Evolutionary conservation across 1,140 invertebrate species (phyloP).

Genomic region (Philotrypesis tridentata): DNA sequence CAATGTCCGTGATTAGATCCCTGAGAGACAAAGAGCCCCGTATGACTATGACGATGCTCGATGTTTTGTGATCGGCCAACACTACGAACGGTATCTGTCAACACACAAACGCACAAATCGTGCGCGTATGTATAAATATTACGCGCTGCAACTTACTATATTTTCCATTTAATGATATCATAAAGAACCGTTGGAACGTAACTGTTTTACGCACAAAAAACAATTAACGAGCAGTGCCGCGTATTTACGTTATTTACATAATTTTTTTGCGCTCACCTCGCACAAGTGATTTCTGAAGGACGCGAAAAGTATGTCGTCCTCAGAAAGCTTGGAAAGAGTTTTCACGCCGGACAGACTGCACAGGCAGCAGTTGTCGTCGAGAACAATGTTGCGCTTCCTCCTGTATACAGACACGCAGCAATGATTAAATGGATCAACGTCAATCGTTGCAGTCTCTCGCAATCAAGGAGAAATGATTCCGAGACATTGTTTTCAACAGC

Average conservation of each 20-base stretch:
- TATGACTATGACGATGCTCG: constrained; percentile 88
- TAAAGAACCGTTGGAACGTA: constrained; percentile 9
- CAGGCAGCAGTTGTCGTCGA: constrained; percentile 92
- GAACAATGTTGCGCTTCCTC: constrained; percentile 80
- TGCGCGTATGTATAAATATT: too few species aligned
- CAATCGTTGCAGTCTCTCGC: too few species aligned
- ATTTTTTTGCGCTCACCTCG: constrained; percentile 78
- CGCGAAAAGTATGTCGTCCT: constrained; percentile 89
- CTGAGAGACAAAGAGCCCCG: constrained; percentile 90
- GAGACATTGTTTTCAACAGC: too few species aligned
- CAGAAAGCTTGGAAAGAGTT: constrained; percentile 81
- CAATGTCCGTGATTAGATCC: constrained; percentile 93
- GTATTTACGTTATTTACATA: not conserved
- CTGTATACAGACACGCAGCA: too few species aligned
- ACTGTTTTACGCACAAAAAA: not conserved
- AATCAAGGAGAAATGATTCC: too few species aligned
- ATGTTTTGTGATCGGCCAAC: constrained; percentile 86
- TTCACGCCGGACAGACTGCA: constrained; percentile 90
- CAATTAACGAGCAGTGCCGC: not conserved
- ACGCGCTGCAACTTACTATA: too few species aligned
- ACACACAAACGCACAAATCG: too few species aligned
- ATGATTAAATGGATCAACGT: too few species aligned
- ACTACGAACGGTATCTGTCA: constrained; percentile 94
- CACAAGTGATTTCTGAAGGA: constrained; percentile 91
- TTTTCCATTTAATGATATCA: too few species aligned